Conservation (phyloP, 2,888 invertebrate genomes). For the Eupithecia exiguata region DNA sequence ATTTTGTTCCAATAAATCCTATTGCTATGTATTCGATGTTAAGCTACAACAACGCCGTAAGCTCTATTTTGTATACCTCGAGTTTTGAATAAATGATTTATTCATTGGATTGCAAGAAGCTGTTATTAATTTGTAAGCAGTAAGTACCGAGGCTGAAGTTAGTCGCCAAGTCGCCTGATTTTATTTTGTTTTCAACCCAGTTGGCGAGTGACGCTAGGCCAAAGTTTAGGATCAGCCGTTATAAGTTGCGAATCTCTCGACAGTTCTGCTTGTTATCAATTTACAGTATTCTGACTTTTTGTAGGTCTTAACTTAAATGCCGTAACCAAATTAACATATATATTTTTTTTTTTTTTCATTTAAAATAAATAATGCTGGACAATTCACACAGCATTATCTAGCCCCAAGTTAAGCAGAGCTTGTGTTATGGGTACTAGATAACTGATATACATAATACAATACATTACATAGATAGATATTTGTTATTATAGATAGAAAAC, state of each 20-base stretch:
- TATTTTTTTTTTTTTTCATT: too few species aligned
- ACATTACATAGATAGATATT: too few species aligned
- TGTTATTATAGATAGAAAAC: too few species aligned
- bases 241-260: slow-evolving; percentile 61
- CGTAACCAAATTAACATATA: too few species aligned
- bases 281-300: background rate
- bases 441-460: too few species aligned
- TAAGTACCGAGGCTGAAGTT: slow-evolving; percentile 36
- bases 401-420: too few species aligned
- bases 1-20: background rate
- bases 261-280: background rate
- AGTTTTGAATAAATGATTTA: slow-evolving; percentile 10
- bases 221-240: slow-evolving; percentile 70
- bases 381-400: too few species aligned
- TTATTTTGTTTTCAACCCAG: slow-evolving; percentile 62
- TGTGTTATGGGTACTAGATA: too few species aligned
- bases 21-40: background rate
- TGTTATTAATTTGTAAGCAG: slow-evolving; percentile 28
- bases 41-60: background rate
- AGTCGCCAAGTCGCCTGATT: slow-evolving; percentile 54
- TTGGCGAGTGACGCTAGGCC: slow-evolving; percentile 52
- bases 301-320: background rate
- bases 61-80: background rate
- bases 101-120: slow-evolving; percentile 27
- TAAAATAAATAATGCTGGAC: too few species aligned